Percentiles rank a stretch among this genome's conserved stretches.
These are phyloP conservation scores for Bhutanitis thaidina DNA, from an alignment of 2,888 invertebrate species.

Conservation along the genomic window DNA sequence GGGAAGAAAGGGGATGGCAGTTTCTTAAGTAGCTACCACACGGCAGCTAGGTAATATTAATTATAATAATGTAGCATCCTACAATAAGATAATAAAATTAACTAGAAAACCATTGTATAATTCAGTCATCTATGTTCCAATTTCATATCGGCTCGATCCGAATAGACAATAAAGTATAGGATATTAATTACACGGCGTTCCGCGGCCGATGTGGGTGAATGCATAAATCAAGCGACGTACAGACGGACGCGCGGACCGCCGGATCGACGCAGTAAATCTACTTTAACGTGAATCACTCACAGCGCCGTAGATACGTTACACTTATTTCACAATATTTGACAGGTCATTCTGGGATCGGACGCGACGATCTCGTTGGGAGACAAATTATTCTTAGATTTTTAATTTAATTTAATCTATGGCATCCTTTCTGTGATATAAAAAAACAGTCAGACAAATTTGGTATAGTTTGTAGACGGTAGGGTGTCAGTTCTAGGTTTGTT, in stretches of 20 bases:
- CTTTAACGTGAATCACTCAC: slow-evolving; percentile 43
- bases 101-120: not conserved
- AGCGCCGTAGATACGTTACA: not conserved
- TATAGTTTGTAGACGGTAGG: too few relatives aligned
- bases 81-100: not conserved
- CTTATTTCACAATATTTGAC: not conserved
- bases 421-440: too few relatives aligned
- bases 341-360: not conserved
- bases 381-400: too few relatives aligned
- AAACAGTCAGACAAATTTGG: too few relatives aligned
- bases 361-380: too few relatives aligned
- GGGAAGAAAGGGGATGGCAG: too few relatives aligned
- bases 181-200: slow-evolving; percentile 37
- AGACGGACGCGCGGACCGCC: slow-evolving; percentile 24
- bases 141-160: not conserved
- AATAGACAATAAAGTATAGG: slow-evolving; percentile 30
- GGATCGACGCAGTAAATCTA: slow-evolving; percentile 53
- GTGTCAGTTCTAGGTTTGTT: too few relatives aligned
- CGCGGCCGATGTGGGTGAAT: slow-evolving; percentile 38
- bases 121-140: not conserved
- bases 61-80: too few relatives aligned
- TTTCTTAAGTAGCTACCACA: too few relatives aligned
- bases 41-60: too few relatives aligned
- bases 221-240: slow-evolving; percentile 49
- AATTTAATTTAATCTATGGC: too few relatives aligned